Percentiles rank a stretch among this genome's conserved stretches.
These are phyloP conservation scores for Mimumesa dahlbomi DNA, from an alignment of 2,888 invertebrate genomes.

Conservation along the genomic window DNA sequence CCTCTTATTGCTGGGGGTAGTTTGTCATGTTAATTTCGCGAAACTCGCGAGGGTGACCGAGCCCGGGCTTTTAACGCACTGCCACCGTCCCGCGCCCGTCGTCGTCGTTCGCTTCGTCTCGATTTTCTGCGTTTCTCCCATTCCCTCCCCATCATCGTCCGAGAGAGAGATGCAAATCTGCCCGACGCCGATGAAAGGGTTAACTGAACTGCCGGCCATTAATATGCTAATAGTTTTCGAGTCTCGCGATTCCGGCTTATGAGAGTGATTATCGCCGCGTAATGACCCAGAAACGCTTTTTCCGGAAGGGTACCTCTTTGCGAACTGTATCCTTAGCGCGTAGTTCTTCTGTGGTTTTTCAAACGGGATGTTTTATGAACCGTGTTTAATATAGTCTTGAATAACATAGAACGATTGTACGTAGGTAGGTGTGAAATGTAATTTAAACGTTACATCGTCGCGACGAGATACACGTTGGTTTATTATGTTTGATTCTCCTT, in stretches of 20 bases:
- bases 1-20: slow-evolving; percentile 80
- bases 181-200: slow-evolving; percentile 80
- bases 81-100: slow-evolving; percentile 72
- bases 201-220: slow-evolving; percentile 80
- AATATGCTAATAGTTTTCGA: slow-evolving; percentile 81
- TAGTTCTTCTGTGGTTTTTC: slow-evolving; percentile 50
- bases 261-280: slow-evolving; percentile 79
- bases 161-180: slow-evolving; percentile 78
- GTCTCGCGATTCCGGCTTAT: slow-evolving; percentile 79
- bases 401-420: no score
- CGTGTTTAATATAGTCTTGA: no score
- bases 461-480: no score
- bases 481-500: no score
- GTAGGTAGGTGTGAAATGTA: no score
- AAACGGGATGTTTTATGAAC: slow-evolving; percentile 59
- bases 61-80: slow-evolving; percentile 79
- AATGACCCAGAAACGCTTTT: slow-evolving; percentile 80
- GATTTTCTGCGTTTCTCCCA: slow-evolving; percentile 54
- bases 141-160: no score
- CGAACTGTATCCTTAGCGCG: slow-evolving; percentile 40
- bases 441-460: no score
- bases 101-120: slow-evolving; percentile 27
- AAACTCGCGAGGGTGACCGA: slow-evolving; percentile 75
- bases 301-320: slow-evolving; percentile 76
- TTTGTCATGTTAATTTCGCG: slow-evolving; percentile 81